Conservation (phyloP, 2,888 invertebrate species). For the Agrilus mali region DNA sequence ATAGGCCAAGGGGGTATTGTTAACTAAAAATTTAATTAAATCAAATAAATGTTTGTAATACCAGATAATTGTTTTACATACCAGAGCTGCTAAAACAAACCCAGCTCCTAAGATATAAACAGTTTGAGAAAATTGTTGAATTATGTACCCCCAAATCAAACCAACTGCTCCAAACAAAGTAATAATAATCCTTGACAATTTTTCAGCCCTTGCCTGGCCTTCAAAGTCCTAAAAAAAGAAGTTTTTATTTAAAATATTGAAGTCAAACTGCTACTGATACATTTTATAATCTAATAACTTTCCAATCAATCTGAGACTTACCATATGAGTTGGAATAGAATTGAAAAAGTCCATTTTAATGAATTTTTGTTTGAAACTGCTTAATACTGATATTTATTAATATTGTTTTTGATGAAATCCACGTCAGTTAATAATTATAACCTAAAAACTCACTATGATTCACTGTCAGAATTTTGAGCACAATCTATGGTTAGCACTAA, state of each 20-base stretch:
- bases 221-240: constrained; percentile 60
- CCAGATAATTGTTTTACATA: constrained; percentile 44
- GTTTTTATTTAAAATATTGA: constrained; percentile 1
- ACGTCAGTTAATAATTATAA: too few species aligned
- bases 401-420: too few species aligned
- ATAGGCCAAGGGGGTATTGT: constrained; percentile 96
- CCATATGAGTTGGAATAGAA: constrained; percentile 35
- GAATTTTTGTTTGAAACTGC: too few species aligned
- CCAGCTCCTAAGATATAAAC: constrained; percentile 88
- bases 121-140: constrained; percentile 92
- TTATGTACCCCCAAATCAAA: constrained; percentile 82
- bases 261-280: not conserved
- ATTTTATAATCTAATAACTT: not conserved
- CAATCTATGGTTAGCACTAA: too few species aligned
- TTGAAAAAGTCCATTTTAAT: constrained; percentile 13
- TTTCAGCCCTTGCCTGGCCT: constrained; percentile 83
- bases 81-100: constrained; percentile 73
- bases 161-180: constrained; percentile 85
- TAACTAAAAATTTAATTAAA: constrained; percentile 37
- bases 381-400: too few species aligned
- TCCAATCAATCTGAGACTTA: constrained; percentile 12
- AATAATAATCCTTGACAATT: constrained; percentile 78
- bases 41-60: not conserved
- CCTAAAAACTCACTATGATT: too few species aligned
- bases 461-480: too few species aligned